A percentile compares a stretch with the other conserved stretches of the same genome.
Evolutionary conservation across 2,888 invertebrate genomes (phyloP).

Genomic region (Ophion costatus): DNA sequence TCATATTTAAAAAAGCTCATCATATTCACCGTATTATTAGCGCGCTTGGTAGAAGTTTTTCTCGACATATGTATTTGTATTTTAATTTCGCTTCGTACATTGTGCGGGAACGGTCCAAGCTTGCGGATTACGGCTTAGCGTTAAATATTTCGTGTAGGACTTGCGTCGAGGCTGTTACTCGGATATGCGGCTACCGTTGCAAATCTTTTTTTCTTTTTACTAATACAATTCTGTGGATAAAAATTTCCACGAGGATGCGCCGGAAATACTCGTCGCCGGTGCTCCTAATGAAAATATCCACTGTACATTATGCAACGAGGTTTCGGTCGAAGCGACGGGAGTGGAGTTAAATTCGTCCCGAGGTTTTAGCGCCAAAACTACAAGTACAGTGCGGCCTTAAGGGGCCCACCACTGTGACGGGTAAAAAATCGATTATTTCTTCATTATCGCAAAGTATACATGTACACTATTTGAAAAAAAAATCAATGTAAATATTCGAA

Average conservation of each 20-base stretch:
- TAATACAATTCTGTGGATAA: background rate
- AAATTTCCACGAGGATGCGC: background rate
- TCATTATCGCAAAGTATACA: too few species aligned
- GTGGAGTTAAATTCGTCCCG: constrained; percentile 29
- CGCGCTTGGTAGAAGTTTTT: constrained; percentile 3
- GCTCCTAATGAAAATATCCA: constrained; percentile 50
- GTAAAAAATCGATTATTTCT: too few species aligned
- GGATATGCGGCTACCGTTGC: constrained; percentile 21
- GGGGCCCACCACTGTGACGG: too few species aligned
- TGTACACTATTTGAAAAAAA: too few species aligned
- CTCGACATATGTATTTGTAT: background rate
- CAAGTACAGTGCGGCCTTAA: background rate
- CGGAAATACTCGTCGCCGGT: constrained; percentile 25
- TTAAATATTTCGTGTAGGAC: constrained; percentile 51
- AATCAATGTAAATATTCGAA: too few species aligned
- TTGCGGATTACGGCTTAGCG: constrained; percentile 51
- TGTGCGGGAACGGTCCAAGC: constrained; percentile 27
- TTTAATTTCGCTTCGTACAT: constrained; percentile 11
- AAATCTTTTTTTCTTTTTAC: constrained; percentile 29
- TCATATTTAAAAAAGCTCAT: constrained; percentile 12
- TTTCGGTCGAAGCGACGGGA: constrained; percentile 19
- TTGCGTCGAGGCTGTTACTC: constrained; percentile 20
- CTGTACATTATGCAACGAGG: constrained; percentile 38
- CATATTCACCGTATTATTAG: constrained; percentile 17
- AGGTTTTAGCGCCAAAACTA: constrained; percentile 23